Evolutionary conservation across 2,888 invertebrate species (phyloP), one percentile per base, ranked within the genome.

Genomic region (Lasioglossum pauxillum): DNA sequence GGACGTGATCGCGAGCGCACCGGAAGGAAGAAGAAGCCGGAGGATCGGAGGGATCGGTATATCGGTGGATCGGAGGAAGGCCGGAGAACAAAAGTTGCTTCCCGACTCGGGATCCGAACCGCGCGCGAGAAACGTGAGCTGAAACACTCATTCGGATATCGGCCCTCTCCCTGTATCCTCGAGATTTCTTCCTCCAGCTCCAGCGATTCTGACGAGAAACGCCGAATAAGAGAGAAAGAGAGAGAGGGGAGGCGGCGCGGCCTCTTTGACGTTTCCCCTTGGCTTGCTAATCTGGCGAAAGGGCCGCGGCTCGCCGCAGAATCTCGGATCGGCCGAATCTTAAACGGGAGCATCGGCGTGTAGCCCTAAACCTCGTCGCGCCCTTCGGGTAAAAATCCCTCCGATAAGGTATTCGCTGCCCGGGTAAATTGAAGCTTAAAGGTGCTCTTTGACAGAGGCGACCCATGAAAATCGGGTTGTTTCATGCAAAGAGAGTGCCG

Each of bases 71-170:
- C 53, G 53, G 53, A 16, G n/a, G 27, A 23, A 60, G 16, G 67
- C 19, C 57, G 27, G 75, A 38, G 53, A 53, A 60, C 31, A n/a
- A 46, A 44, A 46, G 74, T 49, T 31, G 74, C 73, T 38, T 53
- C 46, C 23, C 3, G 7, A 53, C 23, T 23, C 53, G 53, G 23
- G 23, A 53, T 23, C 23, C 53, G 53, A 53, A 53, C 53, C 23
- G 19, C 27, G 64, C 64, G 64, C 64, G 64, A 64, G 53, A 16
- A n/a, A 79, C 85, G 85, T 83, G 85, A 85, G 67, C 57, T 31
- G 84, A 78, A 85, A 82, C 67, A 73, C 76, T 76, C 57, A 60
- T 64, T 31, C 16, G 7, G 31, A 5, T n/a, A 5, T n/a, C 31
- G 27, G 64, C 16, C 41, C 31, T 44, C 38, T 14, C n/a, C 31